phyloP scores from a whole-genome alignment of 1,140 invertebrate genomes.

The Ceratina calcarata region DNA sequence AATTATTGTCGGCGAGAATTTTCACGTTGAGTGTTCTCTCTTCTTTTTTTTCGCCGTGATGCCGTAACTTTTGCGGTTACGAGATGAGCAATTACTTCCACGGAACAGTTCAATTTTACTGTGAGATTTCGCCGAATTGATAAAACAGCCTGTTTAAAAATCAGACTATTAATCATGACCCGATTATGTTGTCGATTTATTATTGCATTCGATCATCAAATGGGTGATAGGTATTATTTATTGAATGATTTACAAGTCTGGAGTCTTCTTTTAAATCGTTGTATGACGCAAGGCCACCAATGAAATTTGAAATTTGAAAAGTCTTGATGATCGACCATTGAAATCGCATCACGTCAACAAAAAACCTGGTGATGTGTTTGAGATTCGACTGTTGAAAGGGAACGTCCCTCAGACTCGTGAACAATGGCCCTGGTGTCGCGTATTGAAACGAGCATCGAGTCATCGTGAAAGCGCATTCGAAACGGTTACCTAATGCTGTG shows the following conservation, averaged over 20 bases:
- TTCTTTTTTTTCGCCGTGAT: background rate
- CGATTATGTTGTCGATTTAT: too few relatives aligned
- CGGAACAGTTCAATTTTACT: too few relatives aligned
- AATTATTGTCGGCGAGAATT: background rate
- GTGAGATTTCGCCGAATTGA: too few relatives aligned
- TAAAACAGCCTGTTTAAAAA: too few relatives aligned
- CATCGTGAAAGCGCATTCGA: slow-evolving; percentile 23
- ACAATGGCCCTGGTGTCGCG: background rate
- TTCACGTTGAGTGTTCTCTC: background rate
- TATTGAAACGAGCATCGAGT: background rate
- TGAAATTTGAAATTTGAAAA: background rate
- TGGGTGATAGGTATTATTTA: background rate
- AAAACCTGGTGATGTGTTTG: background rate
- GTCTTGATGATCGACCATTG: background rate
- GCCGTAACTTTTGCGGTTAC: background rate
- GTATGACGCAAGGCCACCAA: background rate
- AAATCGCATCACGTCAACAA: background rate
- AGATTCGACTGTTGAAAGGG: background rate
- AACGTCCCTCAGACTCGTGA: background rate
- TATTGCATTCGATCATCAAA: too few relatives aligned
- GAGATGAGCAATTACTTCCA: background rate
- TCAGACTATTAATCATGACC: too few relatives aligned
- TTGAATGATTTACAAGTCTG: background rate
- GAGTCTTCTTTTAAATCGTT: too few relatives aligned
- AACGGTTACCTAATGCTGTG: slow-evolving; percentile 9